Percentiles rank a stretch among this genome's conserved stretches.
These are phyloP conservation scores for Poeciliopsis turneri DNA, from an alignment of 2,797 vertebrate genomes.

Conservation along the genomic window DNA sequence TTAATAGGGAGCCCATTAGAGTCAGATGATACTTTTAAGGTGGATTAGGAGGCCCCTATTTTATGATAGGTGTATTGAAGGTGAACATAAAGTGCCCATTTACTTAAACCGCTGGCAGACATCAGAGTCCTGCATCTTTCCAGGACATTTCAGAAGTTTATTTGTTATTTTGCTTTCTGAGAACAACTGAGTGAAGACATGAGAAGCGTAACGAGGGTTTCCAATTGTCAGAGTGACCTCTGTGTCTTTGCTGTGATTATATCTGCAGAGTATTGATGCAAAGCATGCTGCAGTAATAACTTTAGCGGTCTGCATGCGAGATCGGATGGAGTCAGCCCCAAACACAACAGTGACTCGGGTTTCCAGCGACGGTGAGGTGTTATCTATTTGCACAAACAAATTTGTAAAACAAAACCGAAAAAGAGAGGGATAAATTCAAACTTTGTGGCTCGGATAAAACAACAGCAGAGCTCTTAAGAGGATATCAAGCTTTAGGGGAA, in stretches of 20 bases:
- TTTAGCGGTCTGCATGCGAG: slow-evolving; percentile 38
- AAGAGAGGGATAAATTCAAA: slow-evolving; percentile 29
- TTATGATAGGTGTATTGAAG: slow-evolving; percentile 57
- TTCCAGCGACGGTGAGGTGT: slow-evolving; percentile 45
- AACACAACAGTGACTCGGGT: slow-evolving; percentile 61
- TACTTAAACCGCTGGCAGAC: slow-evolving; percentile 33
- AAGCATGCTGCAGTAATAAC: slow-evolving; percentile 56
- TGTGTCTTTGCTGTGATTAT: slow-evolving; percentile 28
- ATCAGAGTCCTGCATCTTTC: slow-evolving; percentile 19
- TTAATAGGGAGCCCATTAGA: slow-evolving; percentile 44
- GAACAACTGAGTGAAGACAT: slow-evolving; percentile 16
- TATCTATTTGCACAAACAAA: slow-evolving; percentile 68
- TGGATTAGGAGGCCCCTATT: slow-evolving; percentile 41
- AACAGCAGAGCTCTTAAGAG: not conserved
- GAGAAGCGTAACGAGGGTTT: not conserved
- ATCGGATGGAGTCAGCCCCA: slow-evolving; percentile 32
- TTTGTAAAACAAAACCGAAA: slow-evolving; percentile 42
- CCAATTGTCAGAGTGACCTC: not conserved
- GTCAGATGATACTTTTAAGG: slow-evolving; percentile 49
- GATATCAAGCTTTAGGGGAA: not conserved
- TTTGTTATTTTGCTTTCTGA: slow-evolving; percentile 3
- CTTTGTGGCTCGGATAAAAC: slow-evolving; percentile 9
- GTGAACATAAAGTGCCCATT: slow-evolving; percentile 51
- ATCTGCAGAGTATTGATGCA: slow-evolving; percentile 61
- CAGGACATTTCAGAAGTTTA: slow-evolving; percentile 11